A percentile compares a stretch with the other conserved stretches of the same genome.
phyloP scores from a whole-genome alignment of 2,113 vertebrate species.

The Speoplatyrhinus poulsoni region DNA sequence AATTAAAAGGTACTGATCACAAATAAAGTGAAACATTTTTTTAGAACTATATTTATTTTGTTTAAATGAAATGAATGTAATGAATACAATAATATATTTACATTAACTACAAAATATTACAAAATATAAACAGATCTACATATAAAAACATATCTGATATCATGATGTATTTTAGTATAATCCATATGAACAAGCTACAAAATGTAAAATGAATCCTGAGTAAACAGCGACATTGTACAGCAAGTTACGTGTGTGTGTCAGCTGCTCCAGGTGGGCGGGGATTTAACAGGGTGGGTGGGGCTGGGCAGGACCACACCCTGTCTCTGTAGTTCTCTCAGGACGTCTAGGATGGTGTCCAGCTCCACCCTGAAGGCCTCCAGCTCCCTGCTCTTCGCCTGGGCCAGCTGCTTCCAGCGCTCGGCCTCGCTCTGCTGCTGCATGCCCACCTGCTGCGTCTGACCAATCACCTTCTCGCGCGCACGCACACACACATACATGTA shows the following conservation, averaged over 20 bases:
- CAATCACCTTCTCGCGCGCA: slow-evolving; percentile 66
- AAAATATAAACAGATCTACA: too few species aligned
- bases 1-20: too few species aligned
- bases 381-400: slow-evolving; percentile 83
- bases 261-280: slow-evolving; percentile 13
- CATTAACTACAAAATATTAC: too few species aligned
- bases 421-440: slow-evolving; percentile 73
- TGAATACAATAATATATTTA: too few species aligned
- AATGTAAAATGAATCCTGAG: neutral
- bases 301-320: slow-evolving; percentile 83
- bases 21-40: too few species aligned
- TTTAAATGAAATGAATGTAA: too few species aligned
- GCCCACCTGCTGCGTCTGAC: slow-evolving; percentile 60
- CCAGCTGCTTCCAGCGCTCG: slow-evolving; percentile 83
- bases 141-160: too few species aligned
- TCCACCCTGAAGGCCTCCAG: slow-evolving; percentile 87
- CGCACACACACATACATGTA: neutral
- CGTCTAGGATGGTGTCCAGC: slow-evolving; percentile 90
- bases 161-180: too few species aligned
- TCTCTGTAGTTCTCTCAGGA: slow-evolving; percentile 85
- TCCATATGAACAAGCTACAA: neutral
- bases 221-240: neutral
- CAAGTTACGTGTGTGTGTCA: neutral
- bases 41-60: too few species aligned
- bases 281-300: slow-evolving; percentile 17